phyloP scores from a whole-genome alignment of 2,113 vertebrate genomes.

The Elachura formosa region DNA sequence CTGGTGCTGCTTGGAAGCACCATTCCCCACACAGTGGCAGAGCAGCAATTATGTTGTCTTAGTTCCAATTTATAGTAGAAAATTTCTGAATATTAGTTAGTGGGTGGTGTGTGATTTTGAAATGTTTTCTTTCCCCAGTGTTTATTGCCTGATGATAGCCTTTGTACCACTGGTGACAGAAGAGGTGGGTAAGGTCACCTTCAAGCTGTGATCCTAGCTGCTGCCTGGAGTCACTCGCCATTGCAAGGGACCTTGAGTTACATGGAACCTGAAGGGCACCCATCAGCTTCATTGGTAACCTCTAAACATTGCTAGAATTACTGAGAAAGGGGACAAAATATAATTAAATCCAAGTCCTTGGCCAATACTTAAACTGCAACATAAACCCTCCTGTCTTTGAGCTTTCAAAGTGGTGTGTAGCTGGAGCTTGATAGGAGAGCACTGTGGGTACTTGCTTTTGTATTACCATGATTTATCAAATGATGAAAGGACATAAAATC shows the following conservation, averaged over 20 bases:
- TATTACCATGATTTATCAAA: not conserved
- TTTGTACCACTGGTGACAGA: not conserved
- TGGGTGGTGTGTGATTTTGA: not conserved
- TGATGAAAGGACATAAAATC: not conserved
- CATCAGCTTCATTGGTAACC: not conserved
- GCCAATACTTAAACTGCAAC: not conserved
- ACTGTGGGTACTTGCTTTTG: not conserved
- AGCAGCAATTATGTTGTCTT: not conserved
- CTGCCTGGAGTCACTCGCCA: not conserved
- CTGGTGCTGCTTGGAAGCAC: not conserved
- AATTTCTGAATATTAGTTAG: not conserved
- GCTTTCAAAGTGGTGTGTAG: not conserved
- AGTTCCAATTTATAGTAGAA: not conserved
- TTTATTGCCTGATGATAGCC: not conserved
- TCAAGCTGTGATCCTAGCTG: not conserved
- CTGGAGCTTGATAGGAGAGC: not conserved
- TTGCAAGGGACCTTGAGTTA: not conserved
- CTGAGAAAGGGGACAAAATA: not conserved
- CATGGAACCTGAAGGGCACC: not conserved
- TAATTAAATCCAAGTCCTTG: not conserved
- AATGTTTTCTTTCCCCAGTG: not conserved
- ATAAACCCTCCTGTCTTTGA: not conserved
- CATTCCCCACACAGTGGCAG: not conserved
- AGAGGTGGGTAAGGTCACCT: not conserved
- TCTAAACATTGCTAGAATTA: not conserved